Percentiles rank a stretch among this genome's conserved stretches.
phyloP scores from a whole-genome alignment of 1,140 invertebrate genomes.

The Cataglyphis hispanica region DNA sequence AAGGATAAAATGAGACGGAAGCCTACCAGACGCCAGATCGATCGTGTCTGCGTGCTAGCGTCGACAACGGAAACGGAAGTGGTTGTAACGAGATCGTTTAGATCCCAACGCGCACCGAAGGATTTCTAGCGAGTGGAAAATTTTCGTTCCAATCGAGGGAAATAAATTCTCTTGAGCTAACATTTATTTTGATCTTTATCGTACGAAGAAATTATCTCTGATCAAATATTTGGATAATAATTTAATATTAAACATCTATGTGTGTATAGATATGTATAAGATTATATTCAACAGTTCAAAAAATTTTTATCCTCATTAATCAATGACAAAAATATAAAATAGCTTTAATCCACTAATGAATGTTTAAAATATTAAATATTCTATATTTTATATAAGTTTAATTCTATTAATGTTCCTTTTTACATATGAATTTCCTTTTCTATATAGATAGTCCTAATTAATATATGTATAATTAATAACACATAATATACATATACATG shows the following conservation, averaged over 20 bases:
- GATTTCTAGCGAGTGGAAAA: conserved; percentile 57
- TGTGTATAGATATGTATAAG: not conserved
- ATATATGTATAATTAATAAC: not conserved
- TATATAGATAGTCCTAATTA: not conserved
- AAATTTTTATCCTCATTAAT: not conserved
- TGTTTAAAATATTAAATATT: not conserved
- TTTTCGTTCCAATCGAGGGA: conserved; percentile 1
- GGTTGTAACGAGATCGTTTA: conserved; percentile 55
- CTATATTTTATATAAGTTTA: not conserved
- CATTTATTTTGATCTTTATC: not conserved
- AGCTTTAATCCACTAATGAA: not conserved
- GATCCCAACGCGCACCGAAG: not conserved
- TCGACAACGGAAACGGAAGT: conserved; percentile 63
- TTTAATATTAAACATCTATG: not conserved
- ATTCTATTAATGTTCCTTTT: not conserved
- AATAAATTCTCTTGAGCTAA: not conserved
- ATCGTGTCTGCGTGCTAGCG: conserved; percentile 70
- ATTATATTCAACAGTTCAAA: not conserved
- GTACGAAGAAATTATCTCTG: not conserved
- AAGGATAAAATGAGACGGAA: conserved; percentile 43
- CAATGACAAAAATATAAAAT: not conserved
- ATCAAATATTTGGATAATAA: not conserved
- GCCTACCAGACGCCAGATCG: conserved; percentile 70
- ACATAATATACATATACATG: not conserved
- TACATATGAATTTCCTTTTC: not conserved